Conservation (phyloP, 2,113 vertebrate species). For the Mugil cephalus region DNA sequence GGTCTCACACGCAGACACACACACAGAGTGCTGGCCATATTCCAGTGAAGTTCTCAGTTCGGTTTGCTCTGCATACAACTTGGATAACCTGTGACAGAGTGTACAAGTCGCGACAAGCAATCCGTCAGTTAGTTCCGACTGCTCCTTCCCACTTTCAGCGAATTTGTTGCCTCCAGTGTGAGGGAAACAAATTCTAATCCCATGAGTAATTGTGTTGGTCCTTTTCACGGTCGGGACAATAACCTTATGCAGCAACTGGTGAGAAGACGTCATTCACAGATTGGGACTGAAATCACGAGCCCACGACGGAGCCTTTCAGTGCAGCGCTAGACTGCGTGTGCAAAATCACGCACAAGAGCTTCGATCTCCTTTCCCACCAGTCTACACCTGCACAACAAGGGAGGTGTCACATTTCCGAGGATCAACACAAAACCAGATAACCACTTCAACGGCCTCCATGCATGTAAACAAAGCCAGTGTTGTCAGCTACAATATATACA, state of each 20-base stretch:
- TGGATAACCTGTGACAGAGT: constrained; percentile 25
- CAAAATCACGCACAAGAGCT: constrained; percentile 5
- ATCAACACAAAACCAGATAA: constrained; percentile 31
- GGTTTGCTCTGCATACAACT: constrained; percentile 26
- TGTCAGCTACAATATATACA: constrained; percentile 68
- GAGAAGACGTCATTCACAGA: constrained; percentile 46
- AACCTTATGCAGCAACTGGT: constrained; percentile 23
- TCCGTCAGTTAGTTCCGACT: constrained; percentile 10
- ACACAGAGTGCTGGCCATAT: constrained; percentile 12
- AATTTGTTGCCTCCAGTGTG: neutral
- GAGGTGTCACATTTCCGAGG: constrained; percentile 7
- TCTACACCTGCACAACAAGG: neutral
- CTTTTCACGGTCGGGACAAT: constrained; percentile 23
- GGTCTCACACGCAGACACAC: neutral
- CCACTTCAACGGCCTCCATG: constrained; percentile 37
- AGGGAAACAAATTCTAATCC: neutral
- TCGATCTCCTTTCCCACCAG: neutral
- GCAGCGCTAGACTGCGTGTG: constrained; percentile 1
- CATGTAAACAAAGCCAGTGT: constrained; percentile 74
- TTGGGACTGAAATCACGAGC: constrained; percentile 37
- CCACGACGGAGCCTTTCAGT: neutral
- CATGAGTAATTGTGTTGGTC: constrained; percentile 13
- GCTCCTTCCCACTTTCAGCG: neutral
- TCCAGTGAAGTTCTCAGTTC: constrained; percentile 31
- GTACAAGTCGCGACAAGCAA: constrained; percentile 20